phyloP scores from a whole-genome alignment of 2,888 invertebrate species.

The Cosmia trapezina region DNA sequence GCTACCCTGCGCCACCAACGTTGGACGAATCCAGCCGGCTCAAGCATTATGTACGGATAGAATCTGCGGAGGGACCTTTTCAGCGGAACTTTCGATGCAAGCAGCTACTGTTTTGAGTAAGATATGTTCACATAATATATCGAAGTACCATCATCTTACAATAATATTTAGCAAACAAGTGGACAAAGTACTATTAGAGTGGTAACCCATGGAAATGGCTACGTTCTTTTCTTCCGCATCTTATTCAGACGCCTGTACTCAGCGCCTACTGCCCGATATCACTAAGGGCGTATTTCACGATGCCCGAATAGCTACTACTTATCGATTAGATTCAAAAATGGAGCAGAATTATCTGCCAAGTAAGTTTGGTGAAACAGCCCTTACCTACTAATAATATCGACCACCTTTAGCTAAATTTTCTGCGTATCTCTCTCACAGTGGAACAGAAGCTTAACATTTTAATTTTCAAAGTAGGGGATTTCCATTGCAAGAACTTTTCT shows the following conservation, averaged over 20 bases:
- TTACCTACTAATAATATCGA: too few species aligned
- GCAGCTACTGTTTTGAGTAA: slow-evolving; percentile 93
- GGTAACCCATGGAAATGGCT: not conserved
- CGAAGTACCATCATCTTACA: not conserved
- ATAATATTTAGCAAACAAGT: not conserved
- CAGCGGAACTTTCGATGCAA: slow-evolving; percentile 92
- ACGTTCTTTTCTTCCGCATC: not conserved
- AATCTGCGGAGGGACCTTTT: slow-evolving; percentile 95
- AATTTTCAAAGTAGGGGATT: not conserved
- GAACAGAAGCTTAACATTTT: not conserved
- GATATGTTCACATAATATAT: slow-evolving; percentile 63
- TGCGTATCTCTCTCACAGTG: not conserved
- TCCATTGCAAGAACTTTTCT: not conserved
- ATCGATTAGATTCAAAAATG: too few species aligned
- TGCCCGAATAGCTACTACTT: too few species aligned
- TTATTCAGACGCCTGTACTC: not conserved
- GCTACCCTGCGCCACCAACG: slow-evolving; percentile 94
- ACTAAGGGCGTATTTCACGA: too few species aligned
- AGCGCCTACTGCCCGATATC: not conserved
- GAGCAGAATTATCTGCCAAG: not conserved
- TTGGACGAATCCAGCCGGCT: slow-evolving; percentile 91
- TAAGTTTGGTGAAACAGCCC: too few species aligned
- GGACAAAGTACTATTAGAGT: not conserved
- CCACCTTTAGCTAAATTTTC: too few species aligned
- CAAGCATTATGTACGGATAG: slow-evolving; percentile 93